Conservation (phyloP, 2,888 invertebrate species). For the Mythimna ferrago region DNA sequence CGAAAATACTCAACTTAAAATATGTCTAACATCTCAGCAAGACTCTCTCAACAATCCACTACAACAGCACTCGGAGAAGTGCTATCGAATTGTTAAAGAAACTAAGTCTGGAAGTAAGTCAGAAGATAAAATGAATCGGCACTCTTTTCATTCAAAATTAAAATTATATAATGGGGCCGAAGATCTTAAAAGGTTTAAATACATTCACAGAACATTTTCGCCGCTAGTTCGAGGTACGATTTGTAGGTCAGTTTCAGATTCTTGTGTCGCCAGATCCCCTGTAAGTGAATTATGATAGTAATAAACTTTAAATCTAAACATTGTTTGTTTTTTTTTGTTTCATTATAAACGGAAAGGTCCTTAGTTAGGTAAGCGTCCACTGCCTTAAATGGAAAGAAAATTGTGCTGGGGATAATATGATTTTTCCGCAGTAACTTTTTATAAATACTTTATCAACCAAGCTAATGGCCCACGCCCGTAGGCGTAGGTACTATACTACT, state of each 20-base stretch:
- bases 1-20: conserved; percentile 73
- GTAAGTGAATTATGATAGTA: conserved; percentile 56
- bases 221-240: conserved; percentile 48
- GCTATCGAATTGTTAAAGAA: conserved; percentile 21
- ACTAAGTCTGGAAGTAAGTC: conserved; percentile 31
- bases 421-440: neutral
- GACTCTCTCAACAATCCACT: conserved; percentile 19
- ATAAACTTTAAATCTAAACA: conserved; percentile 43
- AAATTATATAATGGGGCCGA: conserved; percentile 36
- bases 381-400: neutral
- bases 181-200: conserved; percentile 44
- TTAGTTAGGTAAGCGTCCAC: neutral
- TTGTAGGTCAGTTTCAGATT: conserved; percentile 65
- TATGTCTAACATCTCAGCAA: conserved; percentile 57
- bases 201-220: conserved; percentile 48
- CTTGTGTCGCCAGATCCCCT: conserved; percentile 61
- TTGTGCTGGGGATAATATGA: too few species aligned
- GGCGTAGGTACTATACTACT: too few species aligned
- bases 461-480: neutral
- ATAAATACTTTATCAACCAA: neutral
- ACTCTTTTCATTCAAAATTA: conserved; percentile 42
- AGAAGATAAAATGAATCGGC: conserved; percentile 35
- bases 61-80: conserved; percentile 26
- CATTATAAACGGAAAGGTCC: neutral
- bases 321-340: conserved; percentile 34